Evolutionary conservation across 2,113 vertebrate species (phyloP).

Genomic region (Proteles cristata): DNA sequence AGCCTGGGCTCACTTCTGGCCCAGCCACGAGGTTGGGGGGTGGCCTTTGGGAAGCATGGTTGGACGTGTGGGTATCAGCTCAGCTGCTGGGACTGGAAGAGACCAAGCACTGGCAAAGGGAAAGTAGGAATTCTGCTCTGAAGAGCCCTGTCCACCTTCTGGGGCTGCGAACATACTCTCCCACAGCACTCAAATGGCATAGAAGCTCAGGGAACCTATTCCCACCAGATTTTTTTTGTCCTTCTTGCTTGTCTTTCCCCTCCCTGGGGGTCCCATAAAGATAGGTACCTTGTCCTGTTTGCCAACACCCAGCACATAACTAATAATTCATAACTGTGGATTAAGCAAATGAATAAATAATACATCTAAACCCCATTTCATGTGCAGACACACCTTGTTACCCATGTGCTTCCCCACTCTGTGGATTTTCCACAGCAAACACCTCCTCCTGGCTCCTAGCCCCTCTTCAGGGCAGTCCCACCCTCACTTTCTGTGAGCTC

Average conservation of each 20-base stretch:
- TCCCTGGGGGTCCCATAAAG: accelerated
- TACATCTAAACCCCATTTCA: not conserved
- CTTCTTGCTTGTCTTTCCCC: not conserved
- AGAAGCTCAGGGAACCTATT: too few species aligned
- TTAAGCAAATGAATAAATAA: not conserved
- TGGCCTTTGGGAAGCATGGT: not conserved
- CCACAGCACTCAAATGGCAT: accelerated
- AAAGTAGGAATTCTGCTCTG: accelerated
- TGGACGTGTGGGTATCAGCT: not conserved
- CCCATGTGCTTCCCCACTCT: not conserved
- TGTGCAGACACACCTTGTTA: not conserved
- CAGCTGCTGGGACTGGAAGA: not conserved
- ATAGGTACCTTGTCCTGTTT: not conserved
- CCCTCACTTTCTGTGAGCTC: conserved; percentile 58
- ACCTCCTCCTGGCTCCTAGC: conserved; percentile 1
- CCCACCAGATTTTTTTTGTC: not conserved
- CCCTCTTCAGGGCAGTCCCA: not conserved
- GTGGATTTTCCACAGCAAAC: conserved; percentile 11
- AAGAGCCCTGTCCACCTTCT: not conserved
- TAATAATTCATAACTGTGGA: not conserved
- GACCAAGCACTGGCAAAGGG: not conserved
- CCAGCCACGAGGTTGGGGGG: too few species aligned
- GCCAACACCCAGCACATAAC: not conserved
- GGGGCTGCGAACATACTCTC: not conserved
- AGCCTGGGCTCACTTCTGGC: not conserved